phyloP scores from a whole-genome alignment of 2,797 vertebrate genomes.

The Percopsis omiscomaycus region DNA sequence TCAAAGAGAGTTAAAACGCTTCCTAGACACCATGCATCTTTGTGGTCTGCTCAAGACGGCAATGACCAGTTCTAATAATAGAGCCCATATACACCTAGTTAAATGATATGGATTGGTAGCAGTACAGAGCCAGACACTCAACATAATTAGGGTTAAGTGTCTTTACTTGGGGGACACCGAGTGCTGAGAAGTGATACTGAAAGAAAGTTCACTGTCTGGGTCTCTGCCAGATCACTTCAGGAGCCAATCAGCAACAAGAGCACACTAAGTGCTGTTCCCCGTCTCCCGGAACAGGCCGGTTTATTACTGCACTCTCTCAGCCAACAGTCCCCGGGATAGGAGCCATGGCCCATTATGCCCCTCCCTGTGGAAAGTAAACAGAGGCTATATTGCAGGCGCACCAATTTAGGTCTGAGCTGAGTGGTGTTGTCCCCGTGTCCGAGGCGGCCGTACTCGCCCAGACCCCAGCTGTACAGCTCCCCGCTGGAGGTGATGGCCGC shows the following conservation, averaged over 20 bases:
- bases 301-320: too few relatives aligned
- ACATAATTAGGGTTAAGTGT: neutral
- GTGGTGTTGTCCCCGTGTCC: constrained; percentile 98
- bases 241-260: neutral
- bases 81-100: neutral
- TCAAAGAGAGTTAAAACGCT: too few relatives aligned
- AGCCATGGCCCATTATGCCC: too few relatives aligned
- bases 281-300: neutral
- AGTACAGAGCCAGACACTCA: neutral
- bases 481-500: constrained; percentile 97
- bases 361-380: constrained; percentile 1
- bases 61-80: neutral
- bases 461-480: constrained; percentile 96
- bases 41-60: neutral
- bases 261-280: neutral
- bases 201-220: neutral
- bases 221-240: neutral
- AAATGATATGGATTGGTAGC: neutral
- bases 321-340: too few relatives aligned
- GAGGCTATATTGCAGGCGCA: constrained; percentile 49
- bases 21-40: neutral
- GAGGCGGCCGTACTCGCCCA: constrained; percentile 96
- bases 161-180: neutral
- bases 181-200: neutral
- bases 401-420: constrained; percentile 96